Conservation (phyloP, 1,140 invertebrate species). For the Olivierus martensii region DNA sequence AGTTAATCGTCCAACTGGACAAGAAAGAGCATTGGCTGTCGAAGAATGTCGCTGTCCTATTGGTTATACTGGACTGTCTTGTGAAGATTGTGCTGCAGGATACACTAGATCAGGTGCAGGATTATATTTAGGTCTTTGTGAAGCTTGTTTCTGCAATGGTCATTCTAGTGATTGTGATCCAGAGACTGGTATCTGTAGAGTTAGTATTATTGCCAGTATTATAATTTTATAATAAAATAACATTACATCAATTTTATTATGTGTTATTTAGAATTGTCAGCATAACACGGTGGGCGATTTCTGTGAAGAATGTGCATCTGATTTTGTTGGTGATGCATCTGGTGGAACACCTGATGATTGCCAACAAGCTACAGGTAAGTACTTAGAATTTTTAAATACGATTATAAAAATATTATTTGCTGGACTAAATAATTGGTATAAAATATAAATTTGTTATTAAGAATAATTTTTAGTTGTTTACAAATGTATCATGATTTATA, state of each 20-base stretch:
- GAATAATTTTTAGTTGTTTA: no score
- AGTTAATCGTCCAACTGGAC: slow-evolving; percentile 52
- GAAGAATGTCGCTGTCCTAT: slow-evolving; percentile 74
- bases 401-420: no score
- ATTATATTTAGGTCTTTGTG: slow-evolving; percentile 65
- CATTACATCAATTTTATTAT: no score
- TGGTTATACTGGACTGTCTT: slow-evolving; percentile 75
- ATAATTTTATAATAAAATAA: no score
- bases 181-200: slow-evolving; percentile 28
- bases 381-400: no score
- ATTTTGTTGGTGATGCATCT: slow-evolving; percentile 54
- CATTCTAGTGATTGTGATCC: slow-evolving; percentile 25
- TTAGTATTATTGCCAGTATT: slow-evolving; percentile 31
- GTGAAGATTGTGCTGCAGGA: slow-evolving; percentile 70
- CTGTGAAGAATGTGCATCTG: slow-evolving; percentile 62
- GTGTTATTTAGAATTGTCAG: slow-evolving; percentile 35
- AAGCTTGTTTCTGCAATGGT: slow-evolving; percentile 23
- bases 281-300: slow-evolving; percentile 43
- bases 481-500: no score
- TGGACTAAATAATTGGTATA: no score
- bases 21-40: slow-evolving; percentile 56
- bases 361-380: slow-evolving; percentile 18
- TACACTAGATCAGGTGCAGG: slow-evolving; percentile 56
- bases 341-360: slow-evolving; percentile 31
- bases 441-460: no score